Percentiles rank a stretch among this genome's conserved stretches.
Conservation (phyloP, 2,113 vertebrate species). For the Sakesphorus luctuosus region DNA sequence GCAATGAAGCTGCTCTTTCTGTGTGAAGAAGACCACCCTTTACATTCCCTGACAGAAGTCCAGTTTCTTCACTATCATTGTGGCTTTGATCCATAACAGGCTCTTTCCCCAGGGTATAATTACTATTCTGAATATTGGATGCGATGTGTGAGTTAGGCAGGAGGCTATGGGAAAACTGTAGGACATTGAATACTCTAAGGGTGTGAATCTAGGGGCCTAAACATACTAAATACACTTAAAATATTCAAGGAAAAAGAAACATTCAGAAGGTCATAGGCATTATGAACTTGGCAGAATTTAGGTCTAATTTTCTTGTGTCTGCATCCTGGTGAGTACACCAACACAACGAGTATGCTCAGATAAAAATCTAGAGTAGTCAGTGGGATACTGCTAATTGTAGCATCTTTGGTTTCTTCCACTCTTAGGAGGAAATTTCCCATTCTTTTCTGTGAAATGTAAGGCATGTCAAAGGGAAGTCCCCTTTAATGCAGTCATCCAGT, state of each 20-base stretch:
- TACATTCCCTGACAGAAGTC: background rate
- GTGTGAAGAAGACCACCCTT: background rate
- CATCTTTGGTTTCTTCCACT: background rate
- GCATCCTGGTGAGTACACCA: no score
- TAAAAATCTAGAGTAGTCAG: no score
- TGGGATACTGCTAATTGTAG: no score
- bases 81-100: background rate
- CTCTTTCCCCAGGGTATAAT: no score
- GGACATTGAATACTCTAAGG: background rate
- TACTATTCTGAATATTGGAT: background rate
- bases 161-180: background rate
- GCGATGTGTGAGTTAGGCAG: background rate
- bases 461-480: background rate
- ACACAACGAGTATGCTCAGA: no score
- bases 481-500: no score
- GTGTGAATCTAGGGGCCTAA: background rate
- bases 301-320: background rate
- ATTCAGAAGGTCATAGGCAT: background rate
- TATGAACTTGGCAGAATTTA: background rate
- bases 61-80: background rate
- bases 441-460: background rate
- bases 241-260: background rate
- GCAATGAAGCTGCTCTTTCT: background rate
- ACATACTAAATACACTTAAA: background rate
- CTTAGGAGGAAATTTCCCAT: background rate